Percentiles rank a stretch among this genome's conserved stretches.
phyloP scores from a whole-genome alignment of 2,113 vertebrate species.

The Leucoraja erinaceus region DNA sequence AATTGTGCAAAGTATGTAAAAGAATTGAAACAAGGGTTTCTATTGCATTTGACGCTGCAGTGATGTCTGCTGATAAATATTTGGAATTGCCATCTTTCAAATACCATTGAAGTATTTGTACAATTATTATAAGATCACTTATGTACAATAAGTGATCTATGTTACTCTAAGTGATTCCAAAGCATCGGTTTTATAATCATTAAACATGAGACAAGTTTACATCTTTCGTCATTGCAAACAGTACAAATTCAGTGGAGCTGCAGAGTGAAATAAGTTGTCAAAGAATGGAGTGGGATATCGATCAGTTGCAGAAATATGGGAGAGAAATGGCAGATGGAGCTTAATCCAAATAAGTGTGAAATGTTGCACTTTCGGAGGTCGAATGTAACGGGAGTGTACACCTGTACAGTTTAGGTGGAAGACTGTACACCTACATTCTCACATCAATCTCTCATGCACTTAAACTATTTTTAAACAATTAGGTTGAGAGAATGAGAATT shows the following conservation, averaged over 20 bases:
- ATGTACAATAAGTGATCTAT: too few relatives aligned
- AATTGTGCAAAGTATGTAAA: neutral
- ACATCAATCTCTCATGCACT: neutral
- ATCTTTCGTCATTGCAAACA: neutral
- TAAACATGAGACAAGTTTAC: too few relatives aligned
- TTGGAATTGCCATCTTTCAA: neutral
- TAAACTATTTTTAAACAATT: neutral
- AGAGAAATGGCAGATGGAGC: too few relatives aligned
- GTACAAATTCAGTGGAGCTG: neutral
- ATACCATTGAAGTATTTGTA: neutral
- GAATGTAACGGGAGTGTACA: too few relatives aligned
- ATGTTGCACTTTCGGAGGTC: too few relatives aligned
- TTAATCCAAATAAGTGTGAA: too few relatives aligned
- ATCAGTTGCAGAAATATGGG: too few relatives aligned
- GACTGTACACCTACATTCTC: neutral
- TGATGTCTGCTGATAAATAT: neutral
- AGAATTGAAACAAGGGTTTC: neutral
- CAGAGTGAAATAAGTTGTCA: too few relatives aligned
- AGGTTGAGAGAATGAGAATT: neutral
- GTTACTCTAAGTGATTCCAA: neutral
- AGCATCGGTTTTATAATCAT: neutral
- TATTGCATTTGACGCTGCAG: neutral
- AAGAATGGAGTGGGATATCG: too few relatives aligned
- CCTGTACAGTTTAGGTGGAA: neutral
- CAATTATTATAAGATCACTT: too few relatives aligned